Evolutionary conservation across 1,140 invertebrate genomes (phyloP), one percentile per base, ranked within the genome.

Genomic region (Triops cancriformis): DNA sequence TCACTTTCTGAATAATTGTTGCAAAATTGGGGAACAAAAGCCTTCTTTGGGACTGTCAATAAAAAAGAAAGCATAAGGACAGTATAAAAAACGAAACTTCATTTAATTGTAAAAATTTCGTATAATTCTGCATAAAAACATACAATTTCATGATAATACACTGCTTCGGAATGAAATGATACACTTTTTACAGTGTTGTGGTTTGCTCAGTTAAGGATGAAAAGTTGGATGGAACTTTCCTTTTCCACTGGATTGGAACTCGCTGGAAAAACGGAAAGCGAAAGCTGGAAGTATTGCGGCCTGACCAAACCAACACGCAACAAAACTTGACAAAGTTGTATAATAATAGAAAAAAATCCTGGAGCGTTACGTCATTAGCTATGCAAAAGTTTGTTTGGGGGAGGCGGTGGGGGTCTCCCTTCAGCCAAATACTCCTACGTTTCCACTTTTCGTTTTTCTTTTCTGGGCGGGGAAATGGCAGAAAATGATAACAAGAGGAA

Each of bases 231-330:
- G 31, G 4, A 64, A 23, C 51, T 64, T 64, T 64, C 51, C 51
- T 64, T 64, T 64, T 64, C 23, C 51, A 64, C 14, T 64, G 51
- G 51, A 64, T 64, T 64, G 51, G 51, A 64, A 64, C 51, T 23
- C 51, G 2, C 31, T 37, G 7, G 31, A 37, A 64, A 64, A 64
- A 64, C 51, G 51, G 51, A 64, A 64, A 64, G 51, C 51, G 51
- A 64, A 64, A 64, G 51, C 51, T 64, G 51, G 23, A 23, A 23
- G 14, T 64, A 9, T 64, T 12, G 18, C 51, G 23, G 31, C 31
- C 51, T 64, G 51, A 64, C 51, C 51, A 64, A 37, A 37, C 31
- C 31, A 37, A 37, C 31, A 37, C 31, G 31, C 31, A 37, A 37
- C 31, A 37, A 37, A 37, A 37, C 2, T 37, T 37, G 31, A 37